Evolutionary conservation across 2,888 invertebrate genomes (phyloP).

Genomic region (Invenusta paracnida): DNA sequence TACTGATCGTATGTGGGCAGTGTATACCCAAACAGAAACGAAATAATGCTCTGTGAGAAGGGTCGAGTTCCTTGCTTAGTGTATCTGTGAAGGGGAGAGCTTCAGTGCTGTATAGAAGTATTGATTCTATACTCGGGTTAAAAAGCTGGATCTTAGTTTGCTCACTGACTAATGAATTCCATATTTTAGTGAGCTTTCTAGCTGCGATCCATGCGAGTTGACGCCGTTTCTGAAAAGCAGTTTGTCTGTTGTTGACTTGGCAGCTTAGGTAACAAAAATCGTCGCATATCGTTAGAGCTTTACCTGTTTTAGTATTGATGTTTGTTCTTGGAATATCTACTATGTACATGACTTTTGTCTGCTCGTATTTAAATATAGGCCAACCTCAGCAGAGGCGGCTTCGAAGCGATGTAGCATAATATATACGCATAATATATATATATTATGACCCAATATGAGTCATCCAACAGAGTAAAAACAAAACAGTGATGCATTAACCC

Average conservation of each 20-base stretch:
- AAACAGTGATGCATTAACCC: too few species aligned
- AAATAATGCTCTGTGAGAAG: slow-evolving; percentile 7
- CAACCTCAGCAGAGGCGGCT: not conserved
- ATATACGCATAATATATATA: too few species aligned
- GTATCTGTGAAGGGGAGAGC: not conserved
- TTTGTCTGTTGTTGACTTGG: slow-evolving; percentile 15
- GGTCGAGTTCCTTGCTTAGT: not conserved
- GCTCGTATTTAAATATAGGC: not conserved
- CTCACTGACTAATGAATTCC: not conserved
- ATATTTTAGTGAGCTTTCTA: slow-evolving; percentile 6
- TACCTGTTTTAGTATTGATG: not conserved
- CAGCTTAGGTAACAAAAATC: not conserved
- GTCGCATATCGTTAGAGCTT: not conserved
- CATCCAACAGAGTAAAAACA: too few species aligned
- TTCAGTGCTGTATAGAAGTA: slow-evolving; percentile 9
- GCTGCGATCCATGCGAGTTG: slow-evolving; percentile 13
- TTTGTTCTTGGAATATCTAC: not conserved
- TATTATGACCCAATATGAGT: too few species aligned
- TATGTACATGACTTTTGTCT: not conserved
- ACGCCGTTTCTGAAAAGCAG: slow-evolving; percentile 7
- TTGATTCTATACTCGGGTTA: not conserved
- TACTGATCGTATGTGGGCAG: not conserved
- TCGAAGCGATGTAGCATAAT: not conserved
- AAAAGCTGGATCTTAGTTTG: not conserved
- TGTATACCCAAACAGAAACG: not conserved